Evolutionary conservation across 1,140 invertebrate genomes (phyloP), one percentile per base, ranked within the genome.

Genomic region (Lepidurus packardi): DNA sequence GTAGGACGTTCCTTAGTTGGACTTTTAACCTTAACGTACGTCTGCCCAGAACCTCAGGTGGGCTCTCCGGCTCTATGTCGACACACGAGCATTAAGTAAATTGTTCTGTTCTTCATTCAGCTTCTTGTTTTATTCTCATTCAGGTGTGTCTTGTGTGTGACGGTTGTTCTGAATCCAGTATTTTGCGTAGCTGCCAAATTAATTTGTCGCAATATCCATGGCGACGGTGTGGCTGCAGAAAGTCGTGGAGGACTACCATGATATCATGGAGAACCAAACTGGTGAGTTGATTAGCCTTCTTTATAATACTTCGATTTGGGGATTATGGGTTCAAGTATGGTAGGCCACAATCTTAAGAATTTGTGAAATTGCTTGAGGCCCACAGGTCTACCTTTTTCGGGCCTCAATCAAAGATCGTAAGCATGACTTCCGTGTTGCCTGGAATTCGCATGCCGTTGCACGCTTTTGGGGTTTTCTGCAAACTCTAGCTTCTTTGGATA

Each of bases 251-350:
- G 78, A 91, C 84, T 94, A 94, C 83, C 88, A 89, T 84, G 91
- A 94, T 83, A 87, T 93, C 79, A 90, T 94, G 89, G 90, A 92
- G 83, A 92, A 92, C 83, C 90, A 90, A 85, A 90, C 92, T 83
- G 92, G 92, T 93, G 86, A 91, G 91, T 88, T 77, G 24, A 73
- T 16, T n/a, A 16, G n/a, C 16, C 11, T 74, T 47, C 73, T 10
- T 13, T 13, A 80, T 79, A 65, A 9, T 41, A 8, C 43, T 34
- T 10, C 45, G 43, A 44, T 74, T 7, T 1, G 41, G 45, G 34
- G 41, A 5, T 21, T n/a, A 79, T 41, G 25, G 73, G 47, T 73
- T 21, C 10, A 21, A 21, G 65, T 21, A 34, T 77, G 41, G 42
- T 24, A 74, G 41, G 24, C 10, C n/a, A 65, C 1, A 42, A 78